Evolutionary conservation across 2,797 vertebrate genomes (phyloP).

Genomic region (Crocodylus rhombifer): DNA sequence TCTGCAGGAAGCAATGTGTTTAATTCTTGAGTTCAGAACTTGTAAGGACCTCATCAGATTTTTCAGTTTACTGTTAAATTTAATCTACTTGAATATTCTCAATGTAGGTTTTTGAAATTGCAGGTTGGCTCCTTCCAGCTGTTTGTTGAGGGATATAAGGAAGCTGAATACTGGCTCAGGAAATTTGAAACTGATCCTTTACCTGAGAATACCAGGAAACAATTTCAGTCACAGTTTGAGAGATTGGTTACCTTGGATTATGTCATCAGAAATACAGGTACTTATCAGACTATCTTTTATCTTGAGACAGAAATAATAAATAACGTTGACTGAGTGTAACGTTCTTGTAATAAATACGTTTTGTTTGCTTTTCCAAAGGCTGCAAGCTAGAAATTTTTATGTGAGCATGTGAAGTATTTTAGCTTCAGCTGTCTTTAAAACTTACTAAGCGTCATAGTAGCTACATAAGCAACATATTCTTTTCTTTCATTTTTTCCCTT

Average conservation of each 20-base stretch:
- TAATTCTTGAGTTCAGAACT: neutral
- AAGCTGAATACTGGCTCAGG: conserved; percentile 96
- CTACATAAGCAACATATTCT: neutral
- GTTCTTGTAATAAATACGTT: neutral
- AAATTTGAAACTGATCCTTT: conserved; percentile 96
- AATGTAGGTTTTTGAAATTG: conserved; percentile 63
- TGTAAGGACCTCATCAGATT: neutral
- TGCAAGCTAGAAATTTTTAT: neutral
- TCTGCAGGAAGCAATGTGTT: neutral
- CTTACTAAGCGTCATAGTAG: neutral
- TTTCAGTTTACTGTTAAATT: conserved; percentile 3
- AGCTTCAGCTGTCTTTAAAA: neutral
- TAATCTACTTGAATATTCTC: conserved; percentile 34
- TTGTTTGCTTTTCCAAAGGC: neutral
- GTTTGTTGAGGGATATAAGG: conserved; percentile 96
- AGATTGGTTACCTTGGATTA: conserved; percentile 95
- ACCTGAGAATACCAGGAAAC: conserved; percentile 96
- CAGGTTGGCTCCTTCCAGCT: conserved; percentile 98
- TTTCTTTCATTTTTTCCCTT: neutral
- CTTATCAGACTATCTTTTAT: neutral
- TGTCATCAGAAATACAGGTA: conserved; percentile 98
- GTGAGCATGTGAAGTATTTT: neutral
- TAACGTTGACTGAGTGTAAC: neutral
- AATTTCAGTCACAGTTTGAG: conserved; percentile 97
- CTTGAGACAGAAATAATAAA: neutral